Percentiles rank a stretch among this genome's conserved stretches.
Evolutionary conservation across 2,113 vertebrate genomes (phyloP).

Genomic region (Seriola quinqueradiata): DNA sequence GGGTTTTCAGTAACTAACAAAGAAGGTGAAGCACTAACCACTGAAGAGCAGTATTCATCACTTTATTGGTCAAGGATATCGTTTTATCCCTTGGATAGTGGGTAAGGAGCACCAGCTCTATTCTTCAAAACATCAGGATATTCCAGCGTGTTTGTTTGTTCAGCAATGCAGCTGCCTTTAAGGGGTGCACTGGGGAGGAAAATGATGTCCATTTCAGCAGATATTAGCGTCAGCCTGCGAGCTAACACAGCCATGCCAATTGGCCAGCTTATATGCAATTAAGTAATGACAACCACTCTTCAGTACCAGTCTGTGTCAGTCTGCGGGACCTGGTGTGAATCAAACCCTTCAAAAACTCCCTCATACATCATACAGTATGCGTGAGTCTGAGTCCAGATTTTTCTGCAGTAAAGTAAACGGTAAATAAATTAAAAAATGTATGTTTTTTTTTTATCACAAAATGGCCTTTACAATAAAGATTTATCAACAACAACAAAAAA

Average conservation of each 20-base stretch:
- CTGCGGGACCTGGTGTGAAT: conserved; percentile 7
- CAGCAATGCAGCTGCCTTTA: not conserved
- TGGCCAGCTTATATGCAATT: conserved; percentile 16
- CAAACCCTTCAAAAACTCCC: not conserved
- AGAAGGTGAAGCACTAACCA: not conserved
- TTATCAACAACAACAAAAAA: not conserved
- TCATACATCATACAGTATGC: not conserved
- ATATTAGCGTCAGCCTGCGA: not conserved
- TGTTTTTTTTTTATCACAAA: not conserved
- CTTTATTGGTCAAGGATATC: not conserved
- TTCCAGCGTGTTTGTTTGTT: not conserved
- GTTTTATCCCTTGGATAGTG: not conserved
- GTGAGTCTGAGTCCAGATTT: not conserved
- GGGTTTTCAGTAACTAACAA: not conserved
- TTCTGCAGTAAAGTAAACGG: not conserved
- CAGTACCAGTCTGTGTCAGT: not conserved
- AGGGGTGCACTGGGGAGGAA: not conserved
- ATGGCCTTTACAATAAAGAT: not conserved
- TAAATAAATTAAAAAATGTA: no score
- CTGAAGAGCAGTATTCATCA: not conserved
- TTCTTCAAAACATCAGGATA: not conserved
- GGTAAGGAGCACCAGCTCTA: not conserved
- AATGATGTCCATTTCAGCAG: not conserved
- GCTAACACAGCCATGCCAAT: not conserved
- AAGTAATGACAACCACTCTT: conserved; percentile 20